phyloP scores from a whole-genome alignment of 2,113 vertebrate species.

The Silurus meridionalis region DNA sequence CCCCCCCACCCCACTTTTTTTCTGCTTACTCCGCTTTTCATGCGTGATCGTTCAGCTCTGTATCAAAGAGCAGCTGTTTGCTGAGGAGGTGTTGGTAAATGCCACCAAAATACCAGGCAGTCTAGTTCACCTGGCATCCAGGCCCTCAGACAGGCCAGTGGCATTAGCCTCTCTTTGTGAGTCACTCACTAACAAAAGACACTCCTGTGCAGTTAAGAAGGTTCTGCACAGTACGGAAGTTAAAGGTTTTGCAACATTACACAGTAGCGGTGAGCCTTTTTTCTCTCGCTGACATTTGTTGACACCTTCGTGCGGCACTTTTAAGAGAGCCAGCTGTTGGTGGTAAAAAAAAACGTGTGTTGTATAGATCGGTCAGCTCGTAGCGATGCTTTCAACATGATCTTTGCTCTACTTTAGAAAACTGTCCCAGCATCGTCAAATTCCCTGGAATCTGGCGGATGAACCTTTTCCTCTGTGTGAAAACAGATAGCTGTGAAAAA shows the following conservation, averaged over 20 bases:
- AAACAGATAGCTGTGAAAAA: neutral
- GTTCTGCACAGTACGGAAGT: slow-evolving; percentile 40
- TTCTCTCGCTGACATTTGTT: slow-evolving; percentile 39
- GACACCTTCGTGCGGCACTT: slow-evolving; percentile 10
- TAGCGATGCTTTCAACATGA: neutral
- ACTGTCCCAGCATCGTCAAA: neutral
- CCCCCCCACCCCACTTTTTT: neutral
- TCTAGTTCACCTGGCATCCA: slow-evolving; percentile 45
- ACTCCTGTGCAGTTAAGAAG: slow-evolving; percentile 44
- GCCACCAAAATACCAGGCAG: slow-evolving; percentile 56
- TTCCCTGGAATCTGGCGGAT: neutral
- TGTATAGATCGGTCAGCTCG: slow-evolving; percentile 31
- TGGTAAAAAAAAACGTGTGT: slow-evolving; percentile 10
- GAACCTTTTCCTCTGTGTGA: neutral
- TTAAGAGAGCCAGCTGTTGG: slow-evolving; percentile 26
- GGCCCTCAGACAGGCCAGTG: slow-evolving; percentile 44
- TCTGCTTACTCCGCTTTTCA: slow-evolving; percentile 47
- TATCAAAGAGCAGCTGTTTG: slow-evolving; percentile 53
- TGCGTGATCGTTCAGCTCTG: slow-evolving; percentile 45
- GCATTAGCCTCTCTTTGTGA: slow-evolving; percentile 52
- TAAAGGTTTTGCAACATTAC: slow-evolving; percentile 45
- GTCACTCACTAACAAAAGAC: slow-evolving; percentile 42
- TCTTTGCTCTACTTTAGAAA: slow-evolving; percentile 28
- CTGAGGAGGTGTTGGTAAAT: slow-evolving; percentile 56
- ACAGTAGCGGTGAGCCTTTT: slow-evolving; percentile 38